Percentiles rank a stretch among this genome's conserved stretches.
Conservation (phyloP, 1,140 invertebrate genomes). For the Atta cephalotes region DNA sequence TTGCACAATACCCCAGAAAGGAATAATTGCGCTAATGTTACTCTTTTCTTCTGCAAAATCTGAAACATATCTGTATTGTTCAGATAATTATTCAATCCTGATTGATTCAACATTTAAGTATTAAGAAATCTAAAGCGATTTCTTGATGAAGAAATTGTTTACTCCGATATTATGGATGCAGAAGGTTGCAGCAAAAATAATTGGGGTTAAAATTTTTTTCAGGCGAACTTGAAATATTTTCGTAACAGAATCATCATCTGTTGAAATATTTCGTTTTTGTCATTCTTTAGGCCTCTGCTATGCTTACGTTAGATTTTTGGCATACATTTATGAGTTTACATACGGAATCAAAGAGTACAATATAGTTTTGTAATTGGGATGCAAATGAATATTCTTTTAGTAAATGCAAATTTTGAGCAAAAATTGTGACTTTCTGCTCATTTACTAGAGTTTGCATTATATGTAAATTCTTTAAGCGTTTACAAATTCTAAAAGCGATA, state of each 20-base stretch:
- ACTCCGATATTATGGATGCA: neutral
- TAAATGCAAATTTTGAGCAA: neutral
- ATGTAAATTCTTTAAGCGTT: neutral
- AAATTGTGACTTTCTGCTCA: neutral
- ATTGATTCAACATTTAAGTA: neutral
- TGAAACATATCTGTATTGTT: constrained; percentile 6
- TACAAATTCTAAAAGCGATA: constrained; percentile 15
- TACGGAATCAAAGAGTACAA: neutral
- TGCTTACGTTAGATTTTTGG: neutral
- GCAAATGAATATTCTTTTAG: neutral
- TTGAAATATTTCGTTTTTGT: constrained; percentile 3
- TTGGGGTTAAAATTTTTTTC: constrained; percentile 20
- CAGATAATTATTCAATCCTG: neutral
- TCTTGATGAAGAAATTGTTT: neutral
- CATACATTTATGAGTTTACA: neutral
- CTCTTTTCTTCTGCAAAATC: neutral
- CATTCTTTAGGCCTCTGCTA: constrained; percentile 10
- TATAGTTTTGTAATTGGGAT: neutral
- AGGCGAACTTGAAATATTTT: neutral
- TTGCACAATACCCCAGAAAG: neutral
- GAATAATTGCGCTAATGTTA: neutral
- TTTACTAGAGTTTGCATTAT: neutral
- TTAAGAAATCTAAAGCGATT: constrained; percentile 7
- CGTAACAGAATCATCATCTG: neutral
- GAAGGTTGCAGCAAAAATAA: neutral